Conservation (phyloP, 2,113 vertebrate genomes). For the Probosciger aterrimus region DNA sequence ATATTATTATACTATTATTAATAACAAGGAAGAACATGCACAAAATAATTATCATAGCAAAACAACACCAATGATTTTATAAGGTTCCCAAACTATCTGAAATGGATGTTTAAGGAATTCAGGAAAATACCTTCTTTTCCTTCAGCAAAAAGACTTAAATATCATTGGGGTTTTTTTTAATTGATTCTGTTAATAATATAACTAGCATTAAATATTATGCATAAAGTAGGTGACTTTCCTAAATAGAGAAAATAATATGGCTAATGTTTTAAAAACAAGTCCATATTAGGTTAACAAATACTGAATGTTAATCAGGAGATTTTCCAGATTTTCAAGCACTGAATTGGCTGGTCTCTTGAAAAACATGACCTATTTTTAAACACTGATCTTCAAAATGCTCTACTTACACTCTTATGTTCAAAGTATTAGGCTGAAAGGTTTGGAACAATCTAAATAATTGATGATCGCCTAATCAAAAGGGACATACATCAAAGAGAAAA, state of each 20-base stretch:
- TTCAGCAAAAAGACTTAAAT: not conserved
- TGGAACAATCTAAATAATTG: slow-evolving; percentile 70
- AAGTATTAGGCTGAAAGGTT: slow-evolving; percentile 62
- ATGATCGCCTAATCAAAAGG: slow-evolving; percentile 68
- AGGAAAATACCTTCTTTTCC: not conserved
- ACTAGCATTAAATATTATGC: not conserved
- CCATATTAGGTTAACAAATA: slow-evolving; percentile 26
- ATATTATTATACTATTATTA: slow-evolving; percentile 48
- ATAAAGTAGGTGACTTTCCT: not conserved
- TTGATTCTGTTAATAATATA: not conserved
- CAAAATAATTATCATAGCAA: not conserved
- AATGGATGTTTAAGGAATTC: not conserved
- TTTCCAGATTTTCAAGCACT: slow-evolving; percentile 40
- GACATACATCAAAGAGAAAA: slow-evolving; percentile 63
- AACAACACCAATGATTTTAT: not conserved
- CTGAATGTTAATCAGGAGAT: slow-evolving; percentile 24
- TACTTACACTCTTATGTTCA: slow-evolving; percentile 62
- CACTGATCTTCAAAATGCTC: slow-evolving; percentile 63
- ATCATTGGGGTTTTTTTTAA: not conserved
- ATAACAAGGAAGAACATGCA: not conserved
- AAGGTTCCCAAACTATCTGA: not conserved
- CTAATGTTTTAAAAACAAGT: slow-evolving; percentile 15
- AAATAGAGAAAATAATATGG: not conserved
- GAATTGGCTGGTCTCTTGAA: slow-evolving; percentile 39
- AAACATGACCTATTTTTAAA: slow-evolving; percentile 71